Base-by-base conservation (phyloP, 1,140 invertebrate species). In the Euura saliciscinereae region DNA sequence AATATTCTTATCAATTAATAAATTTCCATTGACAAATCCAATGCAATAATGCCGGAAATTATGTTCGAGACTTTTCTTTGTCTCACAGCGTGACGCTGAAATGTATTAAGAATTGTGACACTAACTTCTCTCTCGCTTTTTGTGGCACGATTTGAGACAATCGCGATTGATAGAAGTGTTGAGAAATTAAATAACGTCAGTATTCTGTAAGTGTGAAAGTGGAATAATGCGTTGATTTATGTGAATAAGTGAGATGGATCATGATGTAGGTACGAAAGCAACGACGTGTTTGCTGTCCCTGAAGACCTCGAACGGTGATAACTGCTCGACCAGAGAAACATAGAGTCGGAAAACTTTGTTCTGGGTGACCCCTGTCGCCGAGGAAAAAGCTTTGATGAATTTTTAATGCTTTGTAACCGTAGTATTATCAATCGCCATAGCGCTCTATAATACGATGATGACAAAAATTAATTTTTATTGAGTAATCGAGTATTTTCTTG, bases 251-350 rank as follows among this genome's bases (percentile, higher is more conserved):
- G 43, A 67, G 7, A n/a, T 67, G 66, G 43, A 28, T 67, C 13
- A n/a, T 67, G 43, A 67, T n/a, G 11, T 67, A 67, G 66, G 66
- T 67, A 28, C 66, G 8, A 8, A 11, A 44, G 66, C 28, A 28
- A 67, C 28, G 28, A 28, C 4, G 66, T 67, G 28, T 67, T 42
- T 67, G 66, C 13, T 67, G 28, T 67, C 66, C 43, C 8, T 67
- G 66, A 67, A 67, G 66, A 5, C 66, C 42, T 44, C 66, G 66
- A 28, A 67, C 4, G 66, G 8, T 44, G 66, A 67, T 3, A 28
- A 44, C 51, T 59, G 51, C 66, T 42, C 13, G 11, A 67, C 8
- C 43, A 28, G 66, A 28, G 6, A 67, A 44, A 67, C 66, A 3
- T 4, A 59, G 51, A n/a, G 28, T 0, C 28, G 28, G 1, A 28